Evolutionary conservation across 1,140 invertebrate genomes (phyloP).

Genomic region (Euwallacea similis): DNA sequence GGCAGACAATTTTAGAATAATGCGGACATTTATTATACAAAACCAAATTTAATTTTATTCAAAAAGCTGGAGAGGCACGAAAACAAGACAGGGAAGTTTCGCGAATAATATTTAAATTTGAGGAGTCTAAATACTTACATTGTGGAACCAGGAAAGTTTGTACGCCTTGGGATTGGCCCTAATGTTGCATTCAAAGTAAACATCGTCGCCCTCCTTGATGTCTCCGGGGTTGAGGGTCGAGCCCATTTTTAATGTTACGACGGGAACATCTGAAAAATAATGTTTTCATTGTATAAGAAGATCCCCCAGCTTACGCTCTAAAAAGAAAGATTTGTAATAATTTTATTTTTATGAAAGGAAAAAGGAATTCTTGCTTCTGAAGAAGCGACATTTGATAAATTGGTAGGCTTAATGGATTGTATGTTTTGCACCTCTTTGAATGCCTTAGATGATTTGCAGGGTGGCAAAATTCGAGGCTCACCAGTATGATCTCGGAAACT

Average conservation of each 20-base stretch:
- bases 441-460: neutral
- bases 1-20: constrained; percentile 12
- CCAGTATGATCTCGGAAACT: too few relatives aligned
- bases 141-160: constrained; percentile 83
- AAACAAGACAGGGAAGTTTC: constrained; percentile 31
- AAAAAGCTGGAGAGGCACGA: constrained; percentile 21
- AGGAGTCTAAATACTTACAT: constrained; percentile 65
- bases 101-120: constrained; percentile 44
- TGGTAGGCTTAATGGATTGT: constrained; percentile 17
- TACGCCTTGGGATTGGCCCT: constrained; percentile 81
- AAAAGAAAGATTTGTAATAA: constrained; percentile 27
- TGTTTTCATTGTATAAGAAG: constrained; percentile 30
- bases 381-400: constrained; percentile 21
- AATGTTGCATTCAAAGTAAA: constrained; percentile 91
- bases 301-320: constrained; percentile 11
- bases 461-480: too few relatives aligned
- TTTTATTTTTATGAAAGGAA: constrained; percentile 21
- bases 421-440: constrained; percentile 6
- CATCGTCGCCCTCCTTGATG: constrained; percentile 89
- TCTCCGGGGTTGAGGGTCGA: constrained; percentile 82
- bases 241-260: constrained; percentile 79
- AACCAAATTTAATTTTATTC: constrained; percentile 37
- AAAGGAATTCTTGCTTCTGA: constrained; percentile 5
- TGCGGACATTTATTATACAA: constrained; percentile 32
- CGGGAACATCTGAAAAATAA: constrained; percentile 74